Conservation (phyloP, 1,140 invertebrate genomes). For the Pseudomyrmex concolor region DNA sequence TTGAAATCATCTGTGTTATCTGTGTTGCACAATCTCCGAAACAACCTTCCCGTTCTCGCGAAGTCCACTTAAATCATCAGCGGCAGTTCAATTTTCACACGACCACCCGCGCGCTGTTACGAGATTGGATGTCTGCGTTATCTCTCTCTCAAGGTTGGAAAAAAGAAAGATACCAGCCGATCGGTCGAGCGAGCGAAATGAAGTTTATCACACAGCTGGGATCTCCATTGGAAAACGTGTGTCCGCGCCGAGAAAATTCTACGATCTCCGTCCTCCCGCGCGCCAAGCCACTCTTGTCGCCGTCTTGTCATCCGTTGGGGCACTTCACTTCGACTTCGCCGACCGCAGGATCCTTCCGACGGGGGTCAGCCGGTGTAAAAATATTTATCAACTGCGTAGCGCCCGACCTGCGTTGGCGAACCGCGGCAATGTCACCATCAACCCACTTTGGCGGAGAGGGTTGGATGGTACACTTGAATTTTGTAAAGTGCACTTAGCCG, state of each 20-base stretch:
- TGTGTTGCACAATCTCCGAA: not conserved
- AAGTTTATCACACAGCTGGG: constrained; percentile 74
- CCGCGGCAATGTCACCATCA: constrained; percentile 18
- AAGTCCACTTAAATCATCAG: constrained; percentile 21
- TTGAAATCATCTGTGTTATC: not conserved
- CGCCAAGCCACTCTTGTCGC: not conserved
- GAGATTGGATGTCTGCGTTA: constrained; percentile 63
- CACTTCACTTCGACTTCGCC: constrained; percentile 25
- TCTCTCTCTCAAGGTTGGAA: constrained; percentile 39
- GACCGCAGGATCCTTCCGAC: constrained; percentile 49
- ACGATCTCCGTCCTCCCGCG: not conserved
- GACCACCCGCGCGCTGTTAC: constrained; percentile 32
- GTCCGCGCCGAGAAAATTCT: constrained; percentile 50
- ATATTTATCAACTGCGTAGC: constrained; percentile 50
- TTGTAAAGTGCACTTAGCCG: constrained; percentile 53
- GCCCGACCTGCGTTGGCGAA: constrained; percentile 4
- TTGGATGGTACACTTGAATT: constrained; percentile 49
- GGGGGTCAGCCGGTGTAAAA: constrained; percentile 39
- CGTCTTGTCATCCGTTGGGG: constrained; percentile 13
- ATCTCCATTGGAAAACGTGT: constrained; percentile 72
- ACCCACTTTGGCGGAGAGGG: constrained; percentile 5
- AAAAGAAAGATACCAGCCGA: constrained; percentile 62
- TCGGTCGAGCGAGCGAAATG: constrained; percentile 63
- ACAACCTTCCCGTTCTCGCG: not conserved
- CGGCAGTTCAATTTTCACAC: constrained; percentile 65